Percentiles rank a stretch among this genome's conserved stretches.
These are phyloP conservation scores for Streblospio benedicti DNA, from an alignment of 1,140 invertebrate genomes.

Conservation along the genomic window DNA sequence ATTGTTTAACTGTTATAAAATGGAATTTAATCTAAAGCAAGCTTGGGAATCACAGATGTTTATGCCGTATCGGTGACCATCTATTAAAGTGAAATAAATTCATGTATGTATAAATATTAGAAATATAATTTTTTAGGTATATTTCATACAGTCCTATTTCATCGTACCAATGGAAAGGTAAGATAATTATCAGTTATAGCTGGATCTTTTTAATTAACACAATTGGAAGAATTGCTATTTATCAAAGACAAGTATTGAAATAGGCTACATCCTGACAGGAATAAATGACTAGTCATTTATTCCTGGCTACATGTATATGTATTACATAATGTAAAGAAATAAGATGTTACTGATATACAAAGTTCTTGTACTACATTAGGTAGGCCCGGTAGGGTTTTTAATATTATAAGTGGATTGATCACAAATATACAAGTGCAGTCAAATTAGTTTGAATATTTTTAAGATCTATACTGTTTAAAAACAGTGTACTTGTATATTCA, in stretches of 20 bases:
- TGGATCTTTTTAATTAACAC: background rate
- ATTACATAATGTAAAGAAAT: background rate
- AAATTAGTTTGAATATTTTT: background rate
- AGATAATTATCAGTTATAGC: constrained; percentile 28
- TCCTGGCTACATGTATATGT: background rate
- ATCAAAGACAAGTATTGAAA: background rate
- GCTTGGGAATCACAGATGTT: too few relatives aligned
- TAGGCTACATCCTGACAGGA: background rate
- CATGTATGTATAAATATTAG: too few relatives aligned
- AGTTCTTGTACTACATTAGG: too few relatives aligned
- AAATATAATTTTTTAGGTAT: constrained; percentile 56
- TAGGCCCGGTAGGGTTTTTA: too few relatives aligned
- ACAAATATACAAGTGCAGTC: background rate
- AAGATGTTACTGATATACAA: too few relatives aligned
- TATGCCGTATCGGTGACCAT: too few relatives aligned
- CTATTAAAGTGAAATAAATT: background rate
- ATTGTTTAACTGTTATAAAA: too few relatives aligned
- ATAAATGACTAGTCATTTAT: background rate
- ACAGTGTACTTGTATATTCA: constrained; percentile 15
- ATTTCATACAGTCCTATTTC: constrained; percentile 90
- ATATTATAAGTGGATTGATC: background rate
- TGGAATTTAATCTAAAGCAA: too few relatives aligned
- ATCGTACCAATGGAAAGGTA: constrained; percentile 84
- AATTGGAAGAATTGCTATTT: background rate
- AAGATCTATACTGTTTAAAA: background rate